Conservation (phyloP, 2,797 vertebrate species). For the Leuciscus waleckii region DNA sequence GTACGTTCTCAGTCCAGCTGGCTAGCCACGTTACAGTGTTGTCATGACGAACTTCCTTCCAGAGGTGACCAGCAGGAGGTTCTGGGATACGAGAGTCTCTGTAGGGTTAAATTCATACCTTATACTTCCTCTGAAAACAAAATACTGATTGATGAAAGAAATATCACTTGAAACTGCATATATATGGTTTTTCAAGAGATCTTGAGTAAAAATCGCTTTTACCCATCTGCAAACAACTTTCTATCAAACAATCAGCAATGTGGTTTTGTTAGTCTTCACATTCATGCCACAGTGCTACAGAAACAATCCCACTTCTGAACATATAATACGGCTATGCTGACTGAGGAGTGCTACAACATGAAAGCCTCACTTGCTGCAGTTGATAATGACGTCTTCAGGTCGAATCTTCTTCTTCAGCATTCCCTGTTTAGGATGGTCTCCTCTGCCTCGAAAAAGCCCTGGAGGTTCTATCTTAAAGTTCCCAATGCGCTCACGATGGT, state of each 20-base stretch:
- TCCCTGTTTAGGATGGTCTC: constrained; percentile 79
- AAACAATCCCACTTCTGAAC: background rate
- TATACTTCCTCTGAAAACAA: background rate
- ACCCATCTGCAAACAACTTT: background rate
- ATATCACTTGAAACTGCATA: background rate
- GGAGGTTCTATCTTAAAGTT: constrained; percentile 81
- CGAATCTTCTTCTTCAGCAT: constrained; percentile 79
- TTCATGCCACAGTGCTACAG: background rate
- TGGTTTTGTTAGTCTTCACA: background rate
- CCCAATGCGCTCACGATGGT: constrained; percentile 75
- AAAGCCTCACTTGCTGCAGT: constrained; percentile 70
- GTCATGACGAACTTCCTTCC: constrained; percentile 78
- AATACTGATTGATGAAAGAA: background rate
- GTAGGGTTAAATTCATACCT: constrained; percentile 14
- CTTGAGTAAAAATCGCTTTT: background rate
- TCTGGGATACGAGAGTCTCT: constrained; percentile 72
- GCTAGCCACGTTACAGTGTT: constrained; percentile 74
- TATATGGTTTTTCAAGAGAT: background rate
- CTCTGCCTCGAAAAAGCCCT: constrained; percentile 75
- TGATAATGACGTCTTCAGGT: constrained; percentile 79
- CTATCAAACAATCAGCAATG: background rate
- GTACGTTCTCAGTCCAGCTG: constrained; percentile 79
- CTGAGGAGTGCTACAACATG: background rate
- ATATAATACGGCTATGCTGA: background rate
- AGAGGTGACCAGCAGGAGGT: constrained; percentile 75